These are phyloP conservation scores for Hyalella azteca DNA, from an alignment of 2,888 invertebrate species.

Conservation along the genomic window DNA sequence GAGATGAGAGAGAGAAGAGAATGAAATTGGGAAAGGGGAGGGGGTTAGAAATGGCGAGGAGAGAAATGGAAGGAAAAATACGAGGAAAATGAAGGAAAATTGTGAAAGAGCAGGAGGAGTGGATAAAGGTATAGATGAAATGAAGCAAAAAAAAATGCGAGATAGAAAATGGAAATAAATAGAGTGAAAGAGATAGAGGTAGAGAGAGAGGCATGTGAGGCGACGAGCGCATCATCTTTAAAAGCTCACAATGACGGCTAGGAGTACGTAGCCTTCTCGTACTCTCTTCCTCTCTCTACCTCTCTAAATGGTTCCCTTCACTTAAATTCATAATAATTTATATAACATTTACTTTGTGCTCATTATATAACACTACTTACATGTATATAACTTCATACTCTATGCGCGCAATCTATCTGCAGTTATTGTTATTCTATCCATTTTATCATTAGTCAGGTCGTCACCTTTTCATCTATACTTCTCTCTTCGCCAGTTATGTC, in stretches of 20 bases:
- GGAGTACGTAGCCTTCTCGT: neutral
- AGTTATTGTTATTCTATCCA: no score
- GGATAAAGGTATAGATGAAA: neutral
- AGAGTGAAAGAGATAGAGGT: neutral
- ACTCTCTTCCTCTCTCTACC: no score
- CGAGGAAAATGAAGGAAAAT: neutral
- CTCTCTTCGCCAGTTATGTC: no score
- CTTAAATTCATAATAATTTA: no score
- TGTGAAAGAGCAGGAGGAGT: neutral
- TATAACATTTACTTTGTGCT: no score
- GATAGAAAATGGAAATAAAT: no score
- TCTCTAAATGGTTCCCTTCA: no score
- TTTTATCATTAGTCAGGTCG: no score
- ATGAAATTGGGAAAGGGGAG: neutral
- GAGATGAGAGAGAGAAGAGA: neutral
- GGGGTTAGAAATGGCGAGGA: neutral
- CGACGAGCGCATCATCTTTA: neutral
- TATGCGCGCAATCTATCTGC: no score
- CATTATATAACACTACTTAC: no score
- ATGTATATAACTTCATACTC: no score
- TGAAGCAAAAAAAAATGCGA: neutral
- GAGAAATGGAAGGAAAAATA: neutral
- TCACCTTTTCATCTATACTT: no score
- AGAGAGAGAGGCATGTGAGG: neutral
- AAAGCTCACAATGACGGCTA: neutral